Base-by-base conservation (phyloP, 2,888 invertebrate species). In the Sycophila texana region DNA sequence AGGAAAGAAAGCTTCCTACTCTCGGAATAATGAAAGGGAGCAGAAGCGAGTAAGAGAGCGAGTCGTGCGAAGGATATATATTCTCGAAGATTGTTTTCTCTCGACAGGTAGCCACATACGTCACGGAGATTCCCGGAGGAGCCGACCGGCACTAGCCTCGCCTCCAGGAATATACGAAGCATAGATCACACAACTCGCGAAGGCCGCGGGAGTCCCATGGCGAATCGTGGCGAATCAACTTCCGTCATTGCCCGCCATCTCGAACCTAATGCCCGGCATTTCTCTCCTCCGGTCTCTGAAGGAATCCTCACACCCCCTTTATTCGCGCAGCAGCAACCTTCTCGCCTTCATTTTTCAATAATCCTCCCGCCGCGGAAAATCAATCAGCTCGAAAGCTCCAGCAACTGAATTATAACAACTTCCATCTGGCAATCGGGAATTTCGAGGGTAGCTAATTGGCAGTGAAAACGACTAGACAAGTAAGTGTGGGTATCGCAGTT, bases 81-180 rank as follows among this genome's bases (percentile, higher is more conserved):
- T 90, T 87, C 86, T 87, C 88, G 88, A 90, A 90, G 89, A 90
- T 90, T 90, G 90, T 90, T 90, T 90, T 89, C 89, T 89, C 90
- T 89, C 89, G 89, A 89, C 90, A 90, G 90, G 89, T 90, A 89
- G 90, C 89, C 89, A 87, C 89, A 90, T 90, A 89, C 88, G 90
- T 90, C 90, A 89, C 85, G 85, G 79, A 74, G 81, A 88, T 87
- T 89, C 90, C 88, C 83, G 61, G 87, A 86, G 89, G 80, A 86
- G 84, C 26, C 22, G 70, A 58, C 78, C 83, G 82, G 76, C 83
- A 85, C 85, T 86, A 85, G 84, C 85, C 84, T 83, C 80, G 80
- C 82, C 82, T 83, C 84, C 84, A 84, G 85, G 87, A 87, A 88
- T 87, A 87, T 86, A 87, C 87, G 85, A 85, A 84, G 86, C 87